Percentiles rank a stretch among this genome's conserved stretches.
phyloP scores from a whole-genome alignment of 1,140 invertebrate species.

The Drosophila lowei region DNA sequence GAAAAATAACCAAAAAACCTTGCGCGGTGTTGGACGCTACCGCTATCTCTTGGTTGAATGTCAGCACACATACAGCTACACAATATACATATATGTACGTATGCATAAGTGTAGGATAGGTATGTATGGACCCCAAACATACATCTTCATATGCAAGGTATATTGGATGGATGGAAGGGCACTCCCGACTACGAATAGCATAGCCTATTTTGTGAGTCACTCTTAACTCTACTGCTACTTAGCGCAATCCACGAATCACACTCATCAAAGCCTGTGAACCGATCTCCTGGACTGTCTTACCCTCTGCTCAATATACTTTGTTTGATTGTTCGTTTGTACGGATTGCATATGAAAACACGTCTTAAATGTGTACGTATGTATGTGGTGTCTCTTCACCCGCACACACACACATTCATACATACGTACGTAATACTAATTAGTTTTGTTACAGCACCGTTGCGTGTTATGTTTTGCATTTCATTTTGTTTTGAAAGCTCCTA shows the following conservation, averaged over 20 bases:
- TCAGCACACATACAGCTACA: no score
- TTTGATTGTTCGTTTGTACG: neutral
- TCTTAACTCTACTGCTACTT: neutral
- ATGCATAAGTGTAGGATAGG: neutral
- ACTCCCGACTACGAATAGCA: no score
- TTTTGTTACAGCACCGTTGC: constrained; percentile 77
- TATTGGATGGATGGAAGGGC: no score
- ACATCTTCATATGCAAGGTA: no score
- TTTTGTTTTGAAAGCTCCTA: constrained; percentile 76
- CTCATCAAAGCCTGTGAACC: constrained; percentile 18
- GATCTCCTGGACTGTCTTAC: neutral
- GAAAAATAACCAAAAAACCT: no score
- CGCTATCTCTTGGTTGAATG: no score
- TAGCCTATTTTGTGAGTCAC: no score
- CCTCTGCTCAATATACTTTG: neutral
- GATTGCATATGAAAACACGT: constrained; percentile 63
- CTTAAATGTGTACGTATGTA: constrained; percentile 40
- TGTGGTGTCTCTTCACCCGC: constrained; percentile 5
- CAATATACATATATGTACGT: neutral
- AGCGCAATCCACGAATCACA: neutral
- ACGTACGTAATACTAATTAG: constrained; percentile 77
- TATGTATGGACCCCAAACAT: no score
- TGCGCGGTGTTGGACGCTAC: no score
- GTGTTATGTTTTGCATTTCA: constrained; percentile 78
- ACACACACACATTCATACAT: constrained; percentile 16